Conservation (phyloP, 1,140 invertebrate species). For the Drosophila virilis region DNA sequence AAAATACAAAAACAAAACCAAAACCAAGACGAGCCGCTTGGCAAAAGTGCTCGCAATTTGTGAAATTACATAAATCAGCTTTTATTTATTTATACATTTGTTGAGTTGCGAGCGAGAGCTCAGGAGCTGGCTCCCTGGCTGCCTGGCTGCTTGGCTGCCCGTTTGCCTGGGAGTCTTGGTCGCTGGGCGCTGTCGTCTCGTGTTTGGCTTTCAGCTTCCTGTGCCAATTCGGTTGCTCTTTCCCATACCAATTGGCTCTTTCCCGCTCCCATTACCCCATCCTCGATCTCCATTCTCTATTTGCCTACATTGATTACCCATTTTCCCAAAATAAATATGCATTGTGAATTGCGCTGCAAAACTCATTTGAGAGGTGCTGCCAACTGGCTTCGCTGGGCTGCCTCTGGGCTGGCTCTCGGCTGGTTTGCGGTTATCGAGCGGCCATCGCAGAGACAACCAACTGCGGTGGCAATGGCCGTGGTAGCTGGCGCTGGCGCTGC, state of each 20-base stretch:
- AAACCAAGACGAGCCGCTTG: conserved; percentile 6
- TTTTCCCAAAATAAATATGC: conserved; percentile 82
- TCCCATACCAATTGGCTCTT: conserved; percentile 22
- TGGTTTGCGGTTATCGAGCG: conserved; percentile 57
- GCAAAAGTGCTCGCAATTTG: conserved; percentile 66
- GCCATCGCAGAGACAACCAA: conserved; percentile 48
- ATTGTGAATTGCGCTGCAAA: conserved; percentile 70
- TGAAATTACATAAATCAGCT: conserved; percentile 81
- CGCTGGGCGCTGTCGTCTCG: conserved; percentile 29
- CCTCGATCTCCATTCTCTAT: not conserved
- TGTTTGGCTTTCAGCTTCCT: conserved; percentile 49
- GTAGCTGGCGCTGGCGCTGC: conserved; percentile 21
- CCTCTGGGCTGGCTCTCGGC: conserved; percentile 11
- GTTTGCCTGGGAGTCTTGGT: conserved; percentile 17
- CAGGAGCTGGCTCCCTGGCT: not conserved
- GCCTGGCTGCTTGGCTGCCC: not conserved
- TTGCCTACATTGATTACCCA: conserved; percentile 71
- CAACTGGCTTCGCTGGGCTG: conserved; percentile 11
- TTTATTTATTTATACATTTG: conserved; percentile 79
- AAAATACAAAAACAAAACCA: conserved; percentile 1
- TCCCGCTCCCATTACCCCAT: conserved; percentile 6
- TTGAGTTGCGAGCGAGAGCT: conserved; percentile 41
- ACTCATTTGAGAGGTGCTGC: conserved; percentile 60
- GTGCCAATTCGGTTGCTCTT: conserved; percentile 35
- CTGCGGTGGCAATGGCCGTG: conserved; percentile 30